Evolutionary conservation across 2,888 invertebrate species (phyloP).

Genomic region (Homarus gammarus): DNA sequence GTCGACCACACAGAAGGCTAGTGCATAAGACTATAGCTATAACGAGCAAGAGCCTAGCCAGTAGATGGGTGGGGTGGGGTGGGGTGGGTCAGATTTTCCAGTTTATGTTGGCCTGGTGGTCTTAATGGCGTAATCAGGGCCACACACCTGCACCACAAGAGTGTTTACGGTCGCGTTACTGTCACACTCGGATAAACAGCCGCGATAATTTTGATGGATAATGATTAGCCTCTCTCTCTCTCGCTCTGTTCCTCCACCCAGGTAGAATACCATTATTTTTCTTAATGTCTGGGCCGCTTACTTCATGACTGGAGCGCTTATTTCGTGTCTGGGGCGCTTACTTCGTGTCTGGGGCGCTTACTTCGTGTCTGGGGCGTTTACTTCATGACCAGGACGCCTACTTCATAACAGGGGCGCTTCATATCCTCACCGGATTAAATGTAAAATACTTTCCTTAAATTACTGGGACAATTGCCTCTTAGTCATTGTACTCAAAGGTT

Average conservation of each 20-base stretch:
- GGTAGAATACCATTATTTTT: not conserved
- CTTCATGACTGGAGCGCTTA: no score
- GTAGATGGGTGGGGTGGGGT: not conserved
- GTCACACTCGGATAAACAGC: constrained; percentile 5
- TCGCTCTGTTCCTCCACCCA: not conserved
- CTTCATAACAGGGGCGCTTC: no score
- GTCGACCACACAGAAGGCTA: no score
- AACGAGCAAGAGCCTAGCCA: not conserved
- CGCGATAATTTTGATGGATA: constrained; percentile 17
- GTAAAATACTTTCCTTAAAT: no score
- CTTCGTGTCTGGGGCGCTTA: no score
- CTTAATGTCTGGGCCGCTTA: no score
- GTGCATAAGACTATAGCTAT: not conserved
- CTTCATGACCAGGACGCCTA: no score
- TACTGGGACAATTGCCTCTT: no score
- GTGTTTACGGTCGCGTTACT: not conserved
- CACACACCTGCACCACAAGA: constrained; percentile 17
- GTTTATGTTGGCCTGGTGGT: constrained; percentile 1
- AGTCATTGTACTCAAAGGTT: no score
- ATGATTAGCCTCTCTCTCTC: constrained; percentile 1
- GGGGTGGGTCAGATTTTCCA: not conserved
- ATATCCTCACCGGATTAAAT: no score
- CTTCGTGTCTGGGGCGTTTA: no score
- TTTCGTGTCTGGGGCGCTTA: no score
- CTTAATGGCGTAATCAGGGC: constrained; percentile 5